A percentile compares a stretch with the other conserved stretches of the same genome.
phyloP scores from a whole-genome alignment of 2,888 invertebrate genomes.

The Tipula vernalis region DNA sequence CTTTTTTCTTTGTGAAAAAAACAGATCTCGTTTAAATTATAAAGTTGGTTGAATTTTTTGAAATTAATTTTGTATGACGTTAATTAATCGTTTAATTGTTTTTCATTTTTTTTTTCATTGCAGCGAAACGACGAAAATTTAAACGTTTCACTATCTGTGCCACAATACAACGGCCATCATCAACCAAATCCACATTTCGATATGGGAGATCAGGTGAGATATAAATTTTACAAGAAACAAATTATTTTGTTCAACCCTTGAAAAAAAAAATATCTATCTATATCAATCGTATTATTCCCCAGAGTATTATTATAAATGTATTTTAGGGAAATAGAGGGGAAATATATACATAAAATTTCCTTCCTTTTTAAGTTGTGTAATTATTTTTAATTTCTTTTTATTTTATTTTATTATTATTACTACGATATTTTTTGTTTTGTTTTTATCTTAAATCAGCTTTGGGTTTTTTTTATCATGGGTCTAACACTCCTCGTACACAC shows the following conservation, averaged over 20 bases:
- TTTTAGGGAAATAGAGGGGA: not conserved
- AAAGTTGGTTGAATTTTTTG: not conserved
- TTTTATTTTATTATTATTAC: not conserved
- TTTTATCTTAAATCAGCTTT: slow-evolving; percentile 1
- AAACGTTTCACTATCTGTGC: slow-evolving; percentile 11
- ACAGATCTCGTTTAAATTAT: not conserved
- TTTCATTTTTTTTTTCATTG: not conserved
- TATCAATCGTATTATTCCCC: not conserved
- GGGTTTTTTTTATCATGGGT: not conserved
- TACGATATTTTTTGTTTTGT: not conserved
- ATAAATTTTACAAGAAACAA: not conserved
- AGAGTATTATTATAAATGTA: not conserved
- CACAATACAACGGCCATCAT: slow-evolving; percentile 11
- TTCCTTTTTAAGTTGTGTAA: not conserved
- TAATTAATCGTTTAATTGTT: not conserved
- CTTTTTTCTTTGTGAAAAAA: not conserved
- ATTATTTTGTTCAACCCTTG: not conserved
- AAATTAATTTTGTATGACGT: not conserved
- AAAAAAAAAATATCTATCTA: not conserved
- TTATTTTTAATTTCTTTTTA: not conserved
- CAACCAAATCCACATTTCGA: slow-evolving; percentile 9
- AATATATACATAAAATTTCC: not conserved
- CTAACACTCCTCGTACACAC: not conserved
- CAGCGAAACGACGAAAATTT: slow-evolving; percentile 11
- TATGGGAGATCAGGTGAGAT: slow-evolving; percentile 10